Conservation (phyloP, 2,797 vertebrate genomes). For the Euthynnus affinis region DNA sequence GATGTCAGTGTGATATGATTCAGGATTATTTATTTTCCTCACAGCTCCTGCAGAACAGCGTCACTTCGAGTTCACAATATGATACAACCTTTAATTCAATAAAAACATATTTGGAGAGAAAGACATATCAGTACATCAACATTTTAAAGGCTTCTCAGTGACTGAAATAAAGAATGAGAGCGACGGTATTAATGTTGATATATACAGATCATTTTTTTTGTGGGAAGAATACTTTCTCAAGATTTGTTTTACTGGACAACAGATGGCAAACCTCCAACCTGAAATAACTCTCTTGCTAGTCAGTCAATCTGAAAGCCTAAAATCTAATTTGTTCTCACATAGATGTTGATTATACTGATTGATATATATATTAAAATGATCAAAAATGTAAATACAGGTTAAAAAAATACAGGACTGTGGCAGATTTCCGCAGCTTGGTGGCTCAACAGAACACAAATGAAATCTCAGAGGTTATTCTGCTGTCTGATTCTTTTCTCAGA, state of each 20-base stretch:
- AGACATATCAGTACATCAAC: background rate
- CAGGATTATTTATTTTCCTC: too few relatives aligned
- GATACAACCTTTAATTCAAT: background rate
- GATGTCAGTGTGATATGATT: too few relatives aligned
- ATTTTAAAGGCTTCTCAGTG: background rate
- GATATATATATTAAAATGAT: background rate
- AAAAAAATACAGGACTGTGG: background rate
- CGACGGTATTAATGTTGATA: too few relatives aligned
- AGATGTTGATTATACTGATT: background rate
- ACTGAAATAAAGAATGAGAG: background rate
- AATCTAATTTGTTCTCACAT: background rate
- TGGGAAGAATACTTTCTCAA: too few relatives aligned
- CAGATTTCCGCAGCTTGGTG: slow-evolving; percentile 11
- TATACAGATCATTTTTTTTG: too few relatives aligned
- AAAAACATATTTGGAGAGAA: background rate
- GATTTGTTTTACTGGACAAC: too few relatives aligned
- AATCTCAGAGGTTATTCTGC: slow-evolving; percentile 4
- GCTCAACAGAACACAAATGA: background rate
- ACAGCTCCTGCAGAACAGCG: too few relatives aligned
- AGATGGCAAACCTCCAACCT: background rate
- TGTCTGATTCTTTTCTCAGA: slow-evolving; percentile 69
- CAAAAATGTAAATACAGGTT: background rate
- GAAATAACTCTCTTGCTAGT: too few relatives aligned
- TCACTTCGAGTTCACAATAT: background rate
- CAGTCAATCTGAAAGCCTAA: background rate